These are phyloP conservation scores for Schizopygopsis malacanthus DNA, from an alignment of 2,797 vertebrate genomes.

Conservation along the genomic window DNA sequence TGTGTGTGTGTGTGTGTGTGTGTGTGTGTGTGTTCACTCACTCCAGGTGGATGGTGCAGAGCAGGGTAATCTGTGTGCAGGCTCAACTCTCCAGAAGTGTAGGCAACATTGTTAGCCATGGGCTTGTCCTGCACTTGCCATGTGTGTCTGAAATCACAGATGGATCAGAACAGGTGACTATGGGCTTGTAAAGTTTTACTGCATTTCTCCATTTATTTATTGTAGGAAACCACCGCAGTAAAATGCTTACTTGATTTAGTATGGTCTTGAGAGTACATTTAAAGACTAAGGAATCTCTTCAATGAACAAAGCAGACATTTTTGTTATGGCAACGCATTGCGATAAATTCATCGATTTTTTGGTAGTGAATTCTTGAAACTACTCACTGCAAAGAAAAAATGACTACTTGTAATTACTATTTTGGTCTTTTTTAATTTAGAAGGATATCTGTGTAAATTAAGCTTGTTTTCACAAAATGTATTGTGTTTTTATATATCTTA, in stretches of 20 bases:
- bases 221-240: conserved; percentile 55
- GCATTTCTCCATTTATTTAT: conserved; percentile 34
- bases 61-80: conserved; percentile 95
- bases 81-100: conserved; percentile 87
- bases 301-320: conserved; percentile 65
- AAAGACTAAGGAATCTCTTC: conserved; percentile 51
- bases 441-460: neutral
- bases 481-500: neutral
- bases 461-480: neutral
- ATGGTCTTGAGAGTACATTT: conserved; percentile 41
- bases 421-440: neutral
- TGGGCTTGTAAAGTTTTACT: conserved; percentile 32
- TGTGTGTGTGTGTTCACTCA: conserved; percentile 61
- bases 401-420: neutral
- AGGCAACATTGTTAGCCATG: conserved; percentile 93
- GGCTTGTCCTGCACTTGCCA: conserved; percentile 96
- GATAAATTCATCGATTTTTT: neutral
- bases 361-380: neutral
- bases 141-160: conserved; percentile 83
- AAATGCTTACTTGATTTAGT: conserved; percentile 47
- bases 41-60: conserved; percentile 90
- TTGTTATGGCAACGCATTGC: conserved; percentile 58
- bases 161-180: conserved; percentile 38
- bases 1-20: neutral
- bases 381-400: neutral